Evolutionary conservation across 2,113 vertebrate species (phyloP).

Genomic region (Neodontobutis hainanensis): DNA sequence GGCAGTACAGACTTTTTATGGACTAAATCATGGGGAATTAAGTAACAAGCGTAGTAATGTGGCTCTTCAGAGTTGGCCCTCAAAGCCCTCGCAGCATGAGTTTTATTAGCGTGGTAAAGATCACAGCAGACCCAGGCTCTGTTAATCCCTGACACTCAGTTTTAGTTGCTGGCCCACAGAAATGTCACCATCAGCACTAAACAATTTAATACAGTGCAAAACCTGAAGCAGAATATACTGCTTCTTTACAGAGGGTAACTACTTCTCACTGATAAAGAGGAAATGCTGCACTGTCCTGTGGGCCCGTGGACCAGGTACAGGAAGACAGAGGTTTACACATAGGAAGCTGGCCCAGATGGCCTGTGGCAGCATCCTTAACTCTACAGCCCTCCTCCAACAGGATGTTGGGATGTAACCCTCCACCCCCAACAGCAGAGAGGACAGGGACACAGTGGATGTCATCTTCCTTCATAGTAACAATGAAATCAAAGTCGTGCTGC

Average conservation of each 20-base stretch:
- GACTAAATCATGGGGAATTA: conserved; percentile 38
- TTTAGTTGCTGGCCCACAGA: conserved; percentile 16
- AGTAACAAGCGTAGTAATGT: conserved; percentile 26
- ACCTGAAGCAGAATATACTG: conserved; percentile 23
- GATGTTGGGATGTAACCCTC: conserved; percentile 73
- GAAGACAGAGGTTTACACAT: conserved; percentile 72
- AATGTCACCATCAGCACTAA: conserved; percentile 1
- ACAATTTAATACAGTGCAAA: not conserved
- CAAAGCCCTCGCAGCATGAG: conserved; percentile 28
- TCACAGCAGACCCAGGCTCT: conserved; percentile 17
- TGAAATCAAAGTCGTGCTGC: conserved; percentile 74
- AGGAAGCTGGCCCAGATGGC: conserved; percentile 80
- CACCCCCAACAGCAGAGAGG: conserved; percentile 54
- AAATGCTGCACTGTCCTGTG: conserved; percentile 70
- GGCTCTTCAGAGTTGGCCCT: conserved; percentile 37
- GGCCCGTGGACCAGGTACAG: conserved; percentile 75
- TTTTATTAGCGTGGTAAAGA: conserved; percentile 23
- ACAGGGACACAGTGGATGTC: conserved; percentile 65
- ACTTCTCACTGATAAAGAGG: conserved; percentile 66
- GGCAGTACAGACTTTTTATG: conserved; percentile 34
- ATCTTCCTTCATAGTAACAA: conserved; percentile 68
- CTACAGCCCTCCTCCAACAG: conserved; percentile 69
- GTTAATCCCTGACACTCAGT: conserved; percentile 19
- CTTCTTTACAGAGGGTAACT: conserved; percentile 45
- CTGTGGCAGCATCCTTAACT: conserved; percentile 71